phyloP scores from a whole-genome alignment of 2,888 invertebrate species.

The Catocala fraxini region DNA sequence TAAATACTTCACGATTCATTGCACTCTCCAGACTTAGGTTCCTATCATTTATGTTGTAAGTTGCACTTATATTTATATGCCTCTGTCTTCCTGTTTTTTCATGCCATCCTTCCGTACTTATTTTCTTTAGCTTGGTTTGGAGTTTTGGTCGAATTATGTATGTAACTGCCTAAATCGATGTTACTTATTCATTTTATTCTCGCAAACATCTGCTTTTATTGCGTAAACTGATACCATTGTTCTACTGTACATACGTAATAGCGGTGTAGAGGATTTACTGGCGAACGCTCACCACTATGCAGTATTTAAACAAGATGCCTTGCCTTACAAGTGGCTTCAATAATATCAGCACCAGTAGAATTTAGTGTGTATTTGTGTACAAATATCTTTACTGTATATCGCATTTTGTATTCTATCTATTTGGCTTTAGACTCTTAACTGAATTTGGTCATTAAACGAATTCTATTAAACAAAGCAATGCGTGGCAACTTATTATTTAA shows the following conservation, averaged over 20 bases:
- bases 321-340: constrained; percentile 41
- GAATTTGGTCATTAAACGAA: too few relatives aligned
- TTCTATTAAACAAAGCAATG: too few relatives aligned
- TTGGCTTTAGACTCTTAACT: too few relatives aligned
- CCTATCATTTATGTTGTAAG: background rate
- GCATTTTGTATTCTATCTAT: too few relatives aligned
- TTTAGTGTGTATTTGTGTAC: background rate
- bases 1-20: constrained; percentile 1
- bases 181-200: too few relatives aligned
- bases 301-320: constrained; percentile 45
- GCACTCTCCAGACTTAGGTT: background rate
- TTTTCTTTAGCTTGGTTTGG: background rate
- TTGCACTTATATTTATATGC: background rate
- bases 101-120: background rate
- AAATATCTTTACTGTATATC: too few relatives aligned
- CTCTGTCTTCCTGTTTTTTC: background rate
- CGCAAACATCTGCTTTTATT: background rate
- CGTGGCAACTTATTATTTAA: too few relatives aligned
- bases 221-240: background rate
- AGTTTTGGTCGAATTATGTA: too few relatives aligned
- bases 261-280: constrained; percentile 31
- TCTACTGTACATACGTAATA: background rate
- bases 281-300: constrained; percentile 34
- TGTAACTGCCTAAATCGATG: too few relatives aligned
- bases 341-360: constrained; percentile 27